Evolutionary conservation across 2,888 invertebrate genomes (phyloP), one percentile per base, ranked within the genome.

Genomic region (Dicyrtoma fusca): DNA sequence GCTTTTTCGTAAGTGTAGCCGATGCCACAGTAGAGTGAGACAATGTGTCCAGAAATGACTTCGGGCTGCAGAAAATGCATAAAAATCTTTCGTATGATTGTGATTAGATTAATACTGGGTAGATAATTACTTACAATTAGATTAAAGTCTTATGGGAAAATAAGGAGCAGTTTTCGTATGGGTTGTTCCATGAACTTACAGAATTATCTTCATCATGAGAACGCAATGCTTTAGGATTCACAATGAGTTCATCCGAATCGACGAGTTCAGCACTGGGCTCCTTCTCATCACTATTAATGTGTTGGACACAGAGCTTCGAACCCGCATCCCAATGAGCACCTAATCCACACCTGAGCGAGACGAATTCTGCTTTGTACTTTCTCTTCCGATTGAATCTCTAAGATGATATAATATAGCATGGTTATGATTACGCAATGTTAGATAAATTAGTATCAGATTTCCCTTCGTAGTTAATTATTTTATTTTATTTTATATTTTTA

Each of bases 281-380:
- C 47, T 64, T 14, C 1, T 19, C 21, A 23, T 21, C 21, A 10
- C 13, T 17, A 47, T 25, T 5, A 8, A 14, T 17, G 14, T 57
- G 45, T 5, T 45, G 57, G 1, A 42, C 14, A 69, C 69, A 69
- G n/a, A 17, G 44, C 44, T 57, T 55, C 4, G 57, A 23, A 23
- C 13, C 21, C 1, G 44, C 19, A 21, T 44, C 61, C 69, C 69
- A 69, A 47, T 49, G 69, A 44, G 47, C 25, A 1, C 69, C 69
- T 14, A 61, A 45, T 2, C 69, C 69, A 45, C 69, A 69, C 4
- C 59, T 21, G 13, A 61, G 61, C 1, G 59, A 59, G 26, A 59
- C 61, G 49, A 69, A 69, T 21, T 69, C 47, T 3, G 57, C 57
- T 21, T 3, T 25, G 10, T 13, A 5, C 34, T 34, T 34, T 34